Evolutionary conservation across 2,888 invertebrate species (phyloP).

Genomic region (Cylloceria caligata): DNA sequence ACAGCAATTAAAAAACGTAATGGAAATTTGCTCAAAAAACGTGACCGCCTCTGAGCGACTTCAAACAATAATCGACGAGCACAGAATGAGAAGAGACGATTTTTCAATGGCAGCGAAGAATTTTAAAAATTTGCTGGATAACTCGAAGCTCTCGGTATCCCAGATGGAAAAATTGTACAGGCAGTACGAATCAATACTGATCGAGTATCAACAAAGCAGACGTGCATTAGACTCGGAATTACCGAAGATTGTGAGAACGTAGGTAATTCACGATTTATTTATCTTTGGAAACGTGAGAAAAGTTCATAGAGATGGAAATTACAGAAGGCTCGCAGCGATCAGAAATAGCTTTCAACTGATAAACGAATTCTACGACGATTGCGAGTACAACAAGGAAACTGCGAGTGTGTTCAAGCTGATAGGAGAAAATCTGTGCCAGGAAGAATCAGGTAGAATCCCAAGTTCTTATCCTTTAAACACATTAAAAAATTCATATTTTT

Average conservation of each 20-base stretch:
- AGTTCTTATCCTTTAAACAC: not conserved
- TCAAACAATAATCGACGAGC: slow-evolving; percentile 68
- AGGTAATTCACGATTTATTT: slow-evolving; percentile 40
- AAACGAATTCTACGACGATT: slow-evolving; percentile 66
- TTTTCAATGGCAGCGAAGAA: slow-evolving; percentile 72
- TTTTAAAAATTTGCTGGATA: slow-evolving; percentile 72
- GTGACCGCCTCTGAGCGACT: slow-evolving; percentile 67
- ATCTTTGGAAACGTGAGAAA: not conserved
- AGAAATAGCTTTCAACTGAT: slow-evolving; percentile 67
- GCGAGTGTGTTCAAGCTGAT: slow-evolving; percentile 68
- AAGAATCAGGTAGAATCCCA: slow-evolving; percentile 59
- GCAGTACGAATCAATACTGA: slow-evolving; percentile 72
- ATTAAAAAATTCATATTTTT: not conserved
- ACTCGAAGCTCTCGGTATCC: slow-evolving; percentile 67
- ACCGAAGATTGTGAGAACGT: slow-evolving; percentile 72
- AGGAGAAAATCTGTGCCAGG: slow-evolving; percentile 61
- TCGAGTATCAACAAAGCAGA: slow-evolving; percentile 72
- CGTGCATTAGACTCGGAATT: slow-evolving; percentile 70
- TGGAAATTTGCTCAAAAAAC: slow-evolving; percentile 70
- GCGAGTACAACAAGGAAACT: slow-evolving; percentile 63
- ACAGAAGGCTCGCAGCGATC: slow-evolving; percentile 67
- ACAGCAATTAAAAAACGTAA: slow-evolving; percentile 61
- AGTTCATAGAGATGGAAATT: slow-evolving; percentile 13
- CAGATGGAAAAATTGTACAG: slow-evolving; percentile 74
- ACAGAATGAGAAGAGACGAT: slow-evolving; percentile 67